Evolutionary conservation across 2,888 invertebrate species (phyloP), one percentile per base, ranked within the genome.

Genomic region (Lomographa bimaculata): DNA sequence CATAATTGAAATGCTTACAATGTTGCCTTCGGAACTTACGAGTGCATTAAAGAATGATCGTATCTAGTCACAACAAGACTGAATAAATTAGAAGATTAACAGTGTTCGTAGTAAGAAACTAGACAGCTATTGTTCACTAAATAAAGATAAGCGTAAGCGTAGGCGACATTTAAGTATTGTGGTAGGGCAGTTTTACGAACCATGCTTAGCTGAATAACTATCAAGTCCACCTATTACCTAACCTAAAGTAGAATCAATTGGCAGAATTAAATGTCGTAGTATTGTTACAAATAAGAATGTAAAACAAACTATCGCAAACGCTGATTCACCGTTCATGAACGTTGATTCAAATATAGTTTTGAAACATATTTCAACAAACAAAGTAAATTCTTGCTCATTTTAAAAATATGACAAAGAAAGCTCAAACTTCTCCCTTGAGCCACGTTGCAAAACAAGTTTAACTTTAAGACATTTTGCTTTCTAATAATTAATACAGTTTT

Each of bases 171-270:
- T 28, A 47, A 44, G 52, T 54, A 55, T 79, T 80, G 75, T 38
- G 75, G 72, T 76, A 80, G 79, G 75, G 64, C 71, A 79, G 77
- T 75, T 77, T 75, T 74, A 79, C 63, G 64, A 62, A 64, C 57
- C 46, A 38, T 30, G 49, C 46, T 62, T 54, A 45, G 47, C 26
- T 43, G 37, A 44, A 45, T 48, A 37, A 39, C 42, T 46, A 35
- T 54, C 41, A 48, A 47, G 53, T 54, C 36, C 46, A 48, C 33
- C 44, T 35, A 45, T 51, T 37, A 42, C 32, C 38, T 45, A 20
- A 45, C 34, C 39, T 40, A 40, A 29, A 17, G 36, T 19, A 26
- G 23, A 26, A 29, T 11, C 34, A 41, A 20, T 33, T 10, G 7
- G 23, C 20, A 24, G 10, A 27, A 9, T 21, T 19, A 7, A 27